phyloP scores from a whole-genome alignment of 2,888 invertebrate species.

The Choreutis nemorana region DNA sequence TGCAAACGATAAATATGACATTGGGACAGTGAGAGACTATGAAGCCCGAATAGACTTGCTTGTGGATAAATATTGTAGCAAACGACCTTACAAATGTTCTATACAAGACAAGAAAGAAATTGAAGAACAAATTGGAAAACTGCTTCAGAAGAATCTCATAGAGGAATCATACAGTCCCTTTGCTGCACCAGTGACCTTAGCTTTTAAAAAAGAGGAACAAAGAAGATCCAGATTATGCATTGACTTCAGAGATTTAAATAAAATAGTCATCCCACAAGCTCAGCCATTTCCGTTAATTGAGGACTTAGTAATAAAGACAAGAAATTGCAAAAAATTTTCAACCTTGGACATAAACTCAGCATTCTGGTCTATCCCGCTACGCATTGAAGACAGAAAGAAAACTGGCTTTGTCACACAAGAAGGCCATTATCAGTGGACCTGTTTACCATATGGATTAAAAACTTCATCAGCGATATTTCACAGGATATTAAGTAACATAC shows the following conservation, averaged over 20 bases:
- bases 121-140: slow-evolving; percentile 6
- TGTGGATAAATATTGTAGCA: slow-evolving; percentile 9
- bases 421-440: slow-evolving; percentile 10
- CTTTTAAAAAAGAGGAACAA: slow-evolving; percentile 12
- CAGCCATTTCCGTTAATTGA: slow-evolving; percentile 22
- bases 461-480: too few species aligned
- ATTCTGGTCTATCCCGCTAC: slow-evolving; percentile 30
- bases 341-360: slow-evolving; percentile 28
- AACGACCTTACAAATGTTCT: slow-evolving; percentile 8
- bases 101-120: slow-evolving; percentile 8
- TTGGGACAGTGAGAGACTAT: slow-evolving; percentile 9
- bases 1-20: slow-evolving; percentile 11
- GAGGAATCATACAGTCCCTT: slow-evolving; percentile 14
- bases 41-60: slow-evolving; percentile 10
- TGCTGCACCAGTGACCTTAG: slow-evolving; percentile 16
- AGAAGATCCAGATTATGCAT: slow-evolving; percentile 5
- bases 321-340: slow-evolving; percentile 23
- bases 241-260: slow-evolving; percentile 13
- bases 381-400: slow-evolving; percentile 22
- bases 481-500: too few species aligned
- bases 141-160: slow-evolving; percentile 5
- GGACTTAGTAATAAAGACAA: slow-evolving; percentile 21
- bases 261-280: slow-evolving; percentile 16
- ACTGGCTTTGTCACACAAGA: slow-evolving; percentile 20
- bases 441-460: too few species aligned